Conservation (phyloP, 2,797 vertebrate genomes). For the Anableps anableps region DNA sequence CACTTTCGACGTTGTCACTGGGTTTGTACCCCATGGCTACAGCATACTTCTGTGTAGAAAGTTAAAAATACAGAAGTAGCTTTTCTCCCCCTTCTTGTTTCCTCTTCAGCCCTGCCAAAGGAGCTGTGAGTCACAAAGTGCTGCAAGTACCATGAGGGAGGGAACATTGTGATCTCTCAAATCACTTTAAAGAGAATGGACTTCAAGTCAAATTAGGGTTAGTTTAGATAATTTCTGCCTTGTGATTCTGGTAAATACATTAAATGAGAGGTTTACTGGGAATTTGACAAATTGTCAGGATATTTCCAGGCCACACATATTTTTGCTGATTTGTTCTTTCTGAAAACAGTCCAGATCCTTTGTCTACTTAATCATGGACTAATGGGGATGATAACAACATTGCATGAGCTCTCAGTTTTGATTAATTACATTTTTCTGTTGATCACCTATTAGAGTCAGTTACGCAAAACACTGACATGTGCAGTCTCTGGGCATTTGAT, state of each 20-base stretch:
- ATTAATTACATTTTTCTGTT: background rate
- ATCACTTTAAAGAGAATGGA: background rate
- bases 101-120: slow-evolving; percentile 4
- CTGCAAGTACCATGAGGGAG: slow-evolving; percentile 3
- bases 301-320: background rate
- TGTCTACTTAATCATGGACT: background rate
- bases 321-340: background rate
- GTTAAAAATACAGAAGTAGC: slow-evolving; percentile 21
- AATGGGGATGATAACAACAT: background rate
- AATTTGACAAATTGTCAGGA: background rate
- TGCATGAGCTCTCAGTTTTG: background rate
- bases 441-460: background rate
- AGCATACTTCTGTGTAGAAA: background rate
- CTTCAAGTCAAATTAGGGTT: background rate
- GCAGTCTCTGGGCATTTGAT: background rate
- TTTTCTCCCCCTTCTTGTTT: slow-evolving; percentile 15
- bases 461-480: background rate
- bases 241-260: background rate
- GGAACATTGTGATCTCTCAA: slow-evolving; percentile 8
- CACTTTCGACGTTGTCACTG: background rate
- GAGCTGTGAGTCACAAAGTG: slow-evolving; percentile 9
- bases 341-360: background rate
- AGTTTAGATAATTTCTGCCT: background rate
- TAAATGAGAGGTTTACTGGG: background rate
- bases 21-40: background rate